These are phyloP conservation scores for Oxycera nigricornis DNA, from an alignment of 2,888 invertebrate species.

Conservation along the genomic window DNA sequence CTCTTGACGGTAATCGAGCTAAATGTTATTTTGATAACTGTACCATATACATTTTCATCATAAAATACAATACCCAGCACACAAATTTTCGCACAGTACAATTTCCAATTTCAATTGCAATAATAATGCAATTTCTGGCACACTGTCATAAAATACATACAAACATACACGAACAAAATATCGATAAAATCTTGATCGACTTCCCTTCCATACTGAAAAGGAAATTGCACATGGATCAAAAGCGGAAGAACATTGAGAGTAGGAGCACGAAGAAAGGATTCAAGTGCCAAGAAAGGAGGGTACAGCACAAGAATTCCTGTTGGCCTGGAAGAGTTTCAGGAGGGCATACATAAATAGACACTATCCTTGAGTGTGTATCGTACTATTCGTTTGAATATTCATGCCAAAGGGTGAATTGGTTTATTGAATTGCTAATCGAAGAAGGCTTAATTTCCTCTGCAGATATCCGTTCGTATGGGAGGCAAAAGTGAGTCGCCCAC, in stretches of 20 bases:
- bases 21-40: constrained; percentile 4
- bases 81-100: neutral
- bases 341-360: too few species aligned
- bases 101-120: constrained; percentile 24
- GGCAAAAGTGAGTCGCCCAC: neutral
- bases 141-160: neutral
- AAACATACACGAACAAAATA: neutral
- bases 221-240: constrained; percentile 9
- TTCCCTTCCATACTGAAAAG: constrained; percentile 6
- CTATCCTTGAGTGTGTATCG: too few species aligned
- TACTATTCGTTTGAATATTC: too few species aligned
- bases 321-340: too few species aligned
- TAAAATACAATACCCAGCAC: neutral
- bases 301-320: too few species aligned
- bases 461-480: neutral
- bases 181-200: constrained; percentile 14
- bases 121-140: constrained; percentile 14
- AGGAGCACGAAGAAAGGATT: neutral
- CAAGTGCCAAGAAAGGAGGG: neutral
- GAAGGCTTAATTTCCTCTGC: neutral
- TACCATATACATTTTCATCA: neutral
- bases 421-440: constrained; percentile 6
- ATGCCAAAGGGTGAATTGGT: neutral
- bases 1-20: neutral
- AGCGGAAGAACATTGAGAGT: neutral